Percentiles rank a stretch among this genome's conserved stretches.
These are phyloP conservation scores for Gallinago jamesoni DNA, from an alignment of 2,113 vertebrate genomes.

Conservation along the genomic window DNA sequence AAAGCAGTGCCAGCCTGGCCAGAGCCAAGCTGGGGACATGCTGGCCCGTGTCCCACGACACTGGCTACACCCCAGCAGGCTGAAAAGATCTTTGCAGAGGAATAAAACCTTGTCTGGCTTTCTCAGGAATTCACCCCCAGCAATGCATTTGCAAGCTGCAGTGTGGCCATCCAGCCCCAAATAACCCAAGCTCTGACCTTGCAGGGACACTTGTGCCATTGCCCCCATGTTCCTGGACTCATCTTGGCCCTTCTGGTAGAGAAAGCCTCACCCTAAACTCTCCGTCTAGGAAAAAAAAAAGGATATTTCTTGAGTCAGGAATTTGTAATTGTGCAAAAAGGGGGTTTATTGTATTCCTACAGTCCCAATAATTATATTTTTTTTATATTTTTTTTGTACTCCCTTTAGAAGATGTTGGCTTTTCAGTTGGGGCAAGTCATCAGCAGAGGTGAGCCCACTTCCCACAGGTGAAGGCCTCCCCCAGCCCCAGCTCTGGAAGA, in stretches of 20 bases:
- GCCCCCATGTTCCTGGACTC: background rate
- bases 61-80: background rate
- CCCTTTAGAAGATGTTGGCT: background rate
- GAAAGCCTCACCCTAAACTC: background rate
- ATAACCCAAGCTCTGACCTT: background rate
- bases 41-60: accelerated
- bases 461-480: background rate
- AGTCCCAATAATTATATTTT: no score
- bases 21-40: background rate
- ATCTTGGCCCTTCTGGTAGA: background rate
- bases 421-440: background rate
- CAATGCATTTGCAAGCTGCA: background rate
- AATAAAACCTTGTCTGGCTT: background rate
- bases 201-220: background rate
- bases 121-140: background rate
- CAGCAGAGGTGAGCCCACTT: background rate
- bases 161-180: background rate
- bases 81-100: background rate
- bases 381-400: background rate
- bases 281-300: background rate
- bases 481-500: background rate
- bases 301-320: background rate
- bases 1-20: background rate
- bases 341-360: background rate
- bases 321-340: background rate